Base-by-base conservation (phyloP, 35 echinoderm and acorn worm species). In the Eucidaris tribuloides region DNA sequence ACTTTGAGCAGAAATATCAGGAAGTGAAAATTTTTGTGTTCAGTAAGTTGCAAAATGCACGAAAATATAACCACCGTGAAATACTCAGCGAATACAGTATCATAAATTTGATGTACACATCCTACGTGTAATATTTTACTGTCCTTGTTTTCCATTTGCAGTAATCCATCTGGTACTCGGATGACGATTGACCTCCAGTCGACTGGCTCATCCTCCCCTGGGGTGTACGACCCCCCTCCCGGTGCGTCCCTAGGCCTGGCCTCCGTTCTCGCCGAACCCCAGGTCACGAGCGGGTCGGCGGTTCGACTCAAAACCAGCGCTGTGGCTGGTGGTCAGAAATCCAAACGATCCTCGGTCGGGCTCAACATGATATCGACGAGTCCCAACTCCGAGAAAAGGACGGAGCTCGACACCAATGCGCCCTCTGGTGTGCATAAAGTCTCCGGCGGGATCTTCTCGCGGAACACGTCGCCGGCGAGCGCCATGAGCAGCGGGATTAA, bases 221-320 rank as follows among this genome's bases (percentile, higher is more conserved):
- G 41, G 35, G 45, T 65, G 29, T 74, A 74, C 20, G 68, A 74
- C 13, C 68, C 68, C 25, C 68, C 68, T 3, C 68, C 68, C 61
- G 91, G 94, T 54, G 87, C 89, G 23, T 88, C 85, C 13, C 41
- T 97, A 15, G 94, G 94, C 37, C 81, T 97, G 15, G 94, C 94
- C 19, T 86, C 87, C 25, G 89, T 97, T 22, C 81, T 97, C 7
- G 71, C 85, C 17, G 80, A 82, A 31, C 57, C 83, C 23, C 62
- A 86, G 48, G 65, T 78, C 15, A 72, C 46, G 0, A 60, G 50
- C 19, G 71, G 78, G 24, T 30, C 60, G 6, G 62, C 87, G 2
- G 66, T 89, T 34, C 81, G 81, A 36, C 81, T 80, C 78, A 89
- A 89, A 63, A 42, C 87, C 34, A 80, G 81, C 40, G 41, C 28